Evolutionary conservation across 2,888 invertebrate species (phyloP).

Genomic region (Drosophila quinaria): DNA sequence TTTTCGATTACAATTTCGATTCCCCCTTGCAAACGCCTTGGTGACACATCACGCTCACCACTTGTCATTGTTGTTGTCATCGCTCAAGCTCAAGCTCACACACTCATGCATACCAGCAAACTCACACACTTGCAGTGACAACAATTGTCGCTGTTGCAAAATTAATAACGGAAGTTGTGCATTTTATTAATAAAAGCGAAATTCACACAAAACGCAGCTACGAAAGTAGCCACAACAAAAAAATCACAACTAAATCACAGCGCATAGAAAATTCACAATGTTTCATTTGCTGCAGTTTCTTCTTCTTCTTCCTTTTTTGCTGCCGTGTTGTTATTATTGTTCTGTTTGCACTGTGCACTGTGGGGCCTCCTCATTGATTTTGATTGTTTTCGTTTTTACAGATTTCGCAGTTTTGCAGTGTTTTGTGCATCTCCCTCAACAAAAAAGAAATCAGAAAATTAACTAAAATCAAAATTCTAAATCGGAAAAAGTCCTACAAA

Average conservation of each 20-base stretch:
- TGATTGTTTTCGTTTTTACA: constrained; percentile 47
- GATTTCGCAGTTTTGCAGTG: constrained; percentile 58
- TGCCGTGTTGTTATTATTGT: constrained; percentile 5
- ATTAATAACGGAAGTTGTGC: constrained; percentile 85
- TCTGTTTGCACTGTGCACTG: constrained; percentile 32
- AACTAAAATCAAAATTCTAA: constrained; percentile 54
- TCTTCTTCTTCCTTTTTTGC: constrained; percentile 25
- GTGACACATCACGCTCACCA: constrained; percentile 67
- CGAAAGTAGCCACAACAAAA: constrained; percentile 31
- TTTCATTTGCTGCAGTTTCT: constrained; percentile 22
- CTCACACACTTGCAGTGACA: constrained; percentile 18
- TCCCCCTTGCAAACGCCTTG: constrained; percentile 34
- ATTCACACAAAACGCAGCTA: constrained; percentile 59
- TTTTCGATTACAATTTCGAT: constrained; percentile 45
- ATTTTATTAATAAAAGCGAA: constrained; percentile 84
- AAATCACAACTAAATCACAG: constrained; percentile 39
- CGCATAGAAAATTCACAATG: constrained; percentile 44
- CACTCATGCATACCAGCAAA: constrained; percentile 11
- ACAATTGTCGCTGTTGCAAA: constrained; percentile 77
- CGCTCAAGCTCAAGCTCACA: constrained; percentile 28
- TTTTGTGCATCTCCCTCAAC: constrained; percentile 50
- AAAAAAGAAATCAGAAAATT: constrained; percentile 25
- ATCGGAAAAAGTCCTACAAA: constrained; percentile 49
- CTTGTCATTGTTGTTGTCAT: constrained; percentile 56
- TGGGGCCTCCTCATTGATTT: constrained; percentile 50